phyloP scores from a whole-genome alignment of 2,797 vertebrate genomes.

The Ataeniobius toweri region DNA sequence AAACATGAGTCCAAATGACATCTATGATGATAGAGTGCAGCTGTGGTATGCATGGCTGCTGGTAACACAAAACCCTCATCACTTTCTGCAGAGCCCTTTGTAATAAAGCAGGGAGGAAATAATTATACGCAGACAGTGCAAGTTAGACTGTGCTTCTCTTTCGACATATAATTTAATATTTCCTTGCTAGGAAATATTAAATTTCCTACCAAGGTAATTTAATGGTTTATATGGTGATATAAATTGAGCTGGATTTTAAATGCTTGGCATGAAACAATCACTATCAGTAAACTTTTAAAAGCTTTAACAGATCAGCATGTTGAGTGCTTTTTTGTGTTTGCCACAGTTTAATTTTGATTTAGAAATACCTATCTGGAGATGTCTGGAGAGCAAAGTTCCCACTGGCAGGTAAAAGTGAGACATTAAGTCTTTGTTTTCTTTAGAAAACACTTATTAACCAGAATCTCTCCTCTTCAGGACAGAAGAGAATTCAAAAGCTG shows the following conservation, averaged over 20 bases:
- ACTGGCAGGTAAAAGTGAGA: not conserved
- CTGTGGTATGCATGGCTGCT: conserved; percentile 5
- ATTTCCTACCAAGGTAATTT: too few species aligned
- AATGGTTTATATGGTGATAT: not conserved
- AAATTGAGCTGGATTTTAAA: not conserved
- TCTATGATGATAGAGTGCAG: conserved; percentile 7
- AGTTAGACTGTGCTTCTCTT: not conserved
- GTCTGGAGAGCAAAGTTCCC: not conserved
- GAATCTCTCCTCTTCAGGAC: not conserved
- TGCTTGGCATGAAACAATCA: not conserved
- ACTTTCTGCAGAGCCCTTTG: conserved; percentile 1
- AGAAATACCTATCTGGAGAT: not conserved
- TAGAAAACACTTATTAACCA: conserved; percentile 14
- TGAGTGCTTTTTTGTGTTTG: not conserved
- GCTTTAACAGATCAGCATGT: not conserved
- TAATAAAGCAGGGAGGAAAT: conserved; percentile 7
- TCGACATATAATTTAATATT: conserved; percentile 9
- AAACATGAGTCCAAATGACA: not conserved
- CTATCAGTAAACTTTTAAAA: not conserved
- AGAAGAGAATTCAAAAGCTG: conserved; percentile 4
- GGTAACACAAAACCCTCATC: conserved; percentile 1
- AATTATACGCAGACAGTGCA: conserved; percentile 9
- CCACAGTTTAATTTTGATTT: not conserved
- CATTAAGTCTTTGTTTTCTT: not conserved
- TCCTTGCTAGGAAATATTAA: not conserved